Base-by-base conservation (phyloP, 2,888 invertebrate species). In the Drosophila incognita region DNA sequence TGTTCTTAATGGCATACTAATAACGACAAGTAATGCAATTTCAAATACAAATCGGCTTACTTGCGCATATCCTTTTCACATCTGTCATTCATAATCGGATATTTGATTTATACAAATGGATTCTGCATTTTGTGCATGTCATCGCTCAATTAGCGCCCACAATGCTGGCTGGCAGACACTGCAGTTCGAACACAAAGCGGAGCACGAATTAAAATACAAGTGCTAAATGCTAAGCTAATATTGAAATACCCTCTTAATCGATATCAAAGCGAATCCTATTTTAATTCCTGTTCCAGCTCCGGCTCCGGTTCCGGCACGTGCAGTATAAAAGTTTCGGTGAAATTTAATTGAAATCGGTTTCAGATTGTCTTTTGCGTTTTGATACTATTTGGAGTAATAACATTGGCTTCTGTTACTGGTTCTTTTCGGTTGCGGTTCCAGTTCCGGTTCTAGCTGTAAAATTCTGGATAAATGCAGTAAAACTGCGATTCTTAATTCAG, bases 71-170 rank as follows among this genome's bases (percentile, higher is more conserved):
- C 57, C 69, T 69, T 81, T 69, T 58, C 36, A 48, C 53, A 53
- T 63, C 65, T 68, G 59, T 61, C 46, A 51, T 59, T 76, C 35
- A 35, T 49, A 61, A 48, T 71, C 48, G 42, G 49, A 40, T 57
- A 76, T 64, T 71, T 64, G 62, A 76, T 76, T 74, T 59, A 51
- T 46, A 7, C 21, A 52, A 36, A 38, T n/a, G 13, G 46, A 46
- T 46, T 56, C 18, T 56, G 27, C n/a, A 59, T 65, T 68, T 56
- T 59, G 60, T 81, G 73, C 78, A 63, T 81, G 74, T 63, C 67
- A 73, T 66, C 48, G 60, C 78, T 71, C 81, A 78, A 78, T 81
- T 80, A 75, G 68, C 68, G 60, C 54, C 31, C 53, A 54, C 49
- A 54, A 56, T 38, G 27, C 18, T 2, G 13, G 11, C 49, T 2